Base-by-base conservation (phyloP, 2,113 vertebrate genomes). In the Ginglymostoma cirratum region DNA sequence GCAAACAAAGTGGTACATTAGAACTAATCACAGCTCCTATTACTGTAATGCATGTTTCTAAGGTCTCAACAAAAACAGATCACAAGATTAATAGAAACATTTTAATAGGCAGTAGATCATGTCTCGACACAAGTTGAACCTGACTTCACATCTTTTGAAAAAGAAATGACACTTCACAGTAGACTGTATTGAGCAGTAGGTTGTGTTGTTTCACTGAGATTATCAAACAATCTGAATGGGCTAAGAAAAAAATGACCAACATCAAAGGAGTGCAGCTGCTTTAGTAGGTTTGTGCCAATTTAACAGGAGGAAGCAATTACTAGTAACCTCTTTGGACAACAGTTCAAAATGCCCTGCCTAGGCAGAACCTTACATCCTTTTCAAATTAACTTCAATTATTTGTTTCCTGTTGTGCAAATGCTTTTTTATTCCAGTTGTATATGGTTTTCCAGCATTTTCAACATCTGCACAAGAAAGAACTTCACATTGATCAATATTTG, bases 291-390 rank as follows among this genome's bases (percentile, higher is more conserved):
- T 95, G 69, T 34, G 30, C 45, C 34, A 72, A 72, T 70, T 95
- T 45, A 69, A 72, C 94, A 95, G 67, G 12, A 95, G 94, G 94
- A 95, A 95, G 52, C 94, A 95, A 95, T 95, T 95, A 95, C 42
- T 72, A 94, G 66, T 34, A 95, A 95, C 67, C 69, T 72, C 69
- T 34, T 72, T 76, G 94, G 69, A 95, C 69, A 76, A 45, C 38
- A 76, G 42, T 76, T 95, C 94, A 95, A 95, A 95, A 95, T 95
- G 94, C 76, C 94, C 69, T 48, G 42, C 67, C 72, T 52, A 38
- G 42, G 42, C 94, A 95, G 45, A 72, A 48, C 94, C 38, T 76
- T 52, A 95, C 69, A 95, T 95, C 94, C 94, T 95, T 72, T 95
- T 95, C 94, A 95, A 95, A 95, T 95, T 95, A 72, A 69, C 69